Evolutionary conservation across 2,888 invertebrate species (phyloP), one percentile per base, ranked within the genome.

Genomic region (Allolobophora icterica): DNA sequence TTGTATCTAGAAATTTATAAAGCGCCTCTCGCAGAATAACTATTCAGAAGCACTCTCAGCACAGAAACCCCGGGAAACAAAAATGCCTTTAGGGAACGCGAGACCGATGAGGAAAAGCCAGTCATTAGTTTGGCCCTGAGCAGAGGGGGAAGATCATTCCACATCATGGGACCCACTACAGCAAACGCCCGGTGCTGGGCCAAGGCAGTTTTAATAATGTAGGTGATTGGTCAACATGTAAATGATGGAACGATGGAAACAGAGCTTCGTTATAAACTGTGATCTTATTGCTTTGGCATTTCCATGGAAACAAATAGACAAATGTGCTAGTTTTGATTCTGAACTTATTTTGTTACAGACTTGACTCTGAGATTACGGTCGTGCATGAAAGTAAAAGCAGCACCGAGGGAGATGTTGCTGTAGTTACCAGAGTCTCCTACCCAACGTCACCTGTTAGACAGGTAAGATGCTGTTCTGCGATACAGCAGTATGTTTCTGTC

Each of bases 301-400:
- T 71, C n/a, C n/a, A n/a, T n/a, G 8, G 30, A n/a, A 24, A 11
- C 30, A 11, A 24, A 58, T 58, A 58, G 52, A 8, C n/a, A 71
- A 13, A 71, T n/a, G 71, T 71, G n/a, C n/a, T 30, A 71, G 21
- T 21, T 71, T 71, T 71, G 71, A 4, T 71, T n/a, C n/a, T 71
- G 30, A n/a, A 71, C 30, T 71, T 4, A 52, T 71, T 52, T 71
- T 71, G 30, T n/a, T 71, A 71, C 71, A 71, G 71, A 71, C 71
- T 71, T 71, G 71, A 71, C 0, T 71, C 71, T 71, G 71, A 71
- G 71, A 71, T 71, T n/a, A 71, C n/a, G 71, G 6, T 71, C n/a
- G n/a, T 71, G 11, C 71, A 71, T n/a, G 71, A 71, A 71, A 71
- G n/a, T n/a, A 71, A 71, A 71, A 71, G n/a, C 71, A n/a, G 71